Base-by-base conservation (phyloP, 2,888 invertebrate genomes). In the Aleiodes alternator region DNA sequence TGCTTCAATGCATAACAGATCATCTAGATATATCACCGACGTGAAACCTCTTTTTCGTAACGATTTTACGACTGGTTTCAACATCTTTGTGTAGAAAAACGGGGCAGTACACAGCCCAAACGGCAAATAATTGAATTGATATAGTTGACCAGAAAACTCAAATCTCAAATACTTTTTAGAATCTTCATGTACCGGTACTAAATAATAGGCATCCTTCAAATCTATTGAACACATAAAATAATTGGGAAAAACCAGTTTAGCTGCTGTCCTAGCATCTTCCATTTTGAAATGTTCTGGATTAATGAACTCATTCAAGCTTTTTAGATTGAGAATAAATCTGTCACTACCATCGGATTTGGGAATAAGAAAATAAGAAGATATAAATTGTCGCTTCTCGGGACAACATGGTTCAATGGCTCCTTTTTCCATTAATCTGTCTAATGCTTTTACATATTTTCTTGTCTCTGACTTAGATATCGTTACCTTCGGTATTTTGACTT, bases 141-240 rank as follows among this genome's bases (percentile, higher is more conserved):
- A 83, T 2, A 78, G 23, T n/a, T 6, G 34, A 2, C 66, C 72
- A 0, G 76, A 11, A 69, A 81, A 82, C 4, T 51, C 7, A 74
- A 82, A 84, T 66, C 79, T 71, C n/a, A 83, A 72, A 61, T 76
- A 79, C 77, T 82, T 84, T 61, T 76, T 77, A 73, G 77, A 61
- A 8, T 43, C 12, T 11, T 70, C 12, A 51, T 78, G 16, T 4
- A 83, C 59, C n/a, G 80, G 76, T 11, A 83, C 72, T 31, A 78
- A 50, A n/a, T 75, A 77, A 51, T 77, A 77, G 3, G 77, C 76
- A 31, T 76, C 77, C 48, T 76, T 53, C 9, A 78, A 8, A 48
- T 78, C 80, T 8, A 80, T 50, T 0, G 73, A 68, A 4, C 59
- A 50, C 75, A 79, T 77, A 23, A 70, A 77, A 16, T 6, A 8